Evolutionary conservation across 2,797 vertebrate genomes (phyloP).

Genomic region (Sebastolobus altivelis): DNA sequence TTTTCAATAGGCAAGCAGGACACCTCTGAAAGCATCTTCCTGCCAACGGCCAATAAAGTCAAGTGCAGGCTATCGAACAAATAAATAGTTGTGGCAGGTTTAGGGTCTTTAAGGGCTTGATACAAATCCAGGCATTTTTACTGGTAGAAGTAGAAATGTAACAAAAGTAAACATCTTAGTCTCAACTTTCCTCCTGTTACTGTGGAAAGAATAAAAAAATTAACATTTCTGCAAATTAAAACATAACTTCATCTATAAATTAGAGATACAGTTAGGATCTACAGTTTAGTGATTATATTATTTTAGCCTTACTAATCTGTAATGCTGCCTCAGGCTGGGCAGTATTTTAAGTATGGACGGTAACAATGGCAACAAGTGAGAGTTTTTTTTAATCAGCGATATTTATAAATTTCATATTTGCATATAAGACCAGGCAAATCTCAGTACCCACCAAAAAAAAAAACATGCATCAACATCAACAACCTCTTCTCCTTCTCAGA

Average conservation of each 20-base stretch:
- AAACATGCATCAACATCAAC: background rate
- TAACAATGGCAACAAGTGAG: background rate
- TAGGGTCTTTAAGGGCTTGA: constrained; percentile 51
- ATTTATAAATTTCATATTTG: constrained; percentile 25
- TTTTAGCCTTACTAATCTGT: constrained; percentile 3
- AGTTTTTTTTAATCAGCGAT: background rate
- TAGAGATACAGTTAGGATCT: background rate
- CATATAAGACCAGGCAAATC: background rate
- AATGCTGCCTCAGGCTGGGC: background rate
- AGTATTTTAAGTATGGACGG: background rate
- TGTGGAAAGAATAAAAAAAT: background rate
- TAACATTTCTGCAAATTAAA: background rate
- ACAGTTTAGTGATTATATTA: background rate
- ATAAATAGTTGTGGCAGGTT: constrained; percentile 64
- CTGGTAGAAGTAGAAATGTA: constrained; percentile 8
- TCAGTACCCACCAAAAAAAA: background rate
- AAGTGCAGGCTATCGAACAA: constrained; percentile 72
- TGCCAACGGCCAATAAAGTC: constrained; percentile 79
- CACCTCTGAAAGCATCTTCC: constrained; percentile 70
- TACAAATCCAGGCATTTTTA: constrained; percentile 31
- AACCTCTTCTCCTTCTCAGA: background rate
- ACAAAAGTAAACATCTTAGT: background rate
- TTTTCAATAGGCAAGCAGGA: constrained; percentile 69
- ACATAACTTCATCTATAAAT: background rate
- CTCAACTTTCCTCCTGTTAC: background rate